These are phyloP conservation scores for Arctia plantaginis DNA, from an alignment of 2,888 invertebrate genomes.

Conservation along the genomic window DNA sequence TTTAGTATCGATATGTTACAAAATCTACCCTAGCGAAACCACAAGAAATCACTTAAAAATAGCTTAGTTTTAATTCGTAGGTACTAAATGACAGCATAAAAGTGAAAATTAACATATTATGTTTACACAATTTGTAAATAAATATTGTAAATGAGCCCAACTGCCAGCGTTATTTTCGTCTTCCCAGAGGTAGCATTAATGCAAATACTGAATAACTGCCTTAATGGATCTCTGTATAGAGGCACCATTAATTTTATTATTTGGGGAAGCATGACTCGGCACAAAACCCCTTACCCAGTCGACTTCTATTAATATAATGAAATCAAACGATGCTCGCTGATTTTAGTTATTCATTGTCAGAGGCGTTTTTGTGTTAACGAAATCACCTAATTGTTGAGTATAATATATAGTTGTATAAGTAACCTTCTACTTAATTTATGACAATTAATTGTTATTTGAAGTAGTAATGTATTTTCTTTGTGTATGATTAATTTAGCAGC, in stretches of 20 bases:
- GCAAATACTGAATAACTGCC: constrained; percentile 56
- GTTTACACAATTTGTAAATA: neutral
- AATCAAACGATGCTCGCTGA: constrained; percentile 68
- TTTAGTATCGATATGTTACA: too few relatives aligned
- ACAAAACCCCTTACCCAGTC: constrained; percentile 63
- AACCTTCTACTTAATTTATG: too few relatives aligned
- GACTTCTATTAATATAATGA: constrained; percentile 65
- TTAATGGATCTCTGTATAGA: constrained; percentile 71
- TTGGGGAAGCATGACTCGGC: constrained; percentile 70
- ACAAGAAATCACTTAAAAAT: too few relatives aligned
- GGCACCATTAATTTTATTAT: constrained; percentile 76
- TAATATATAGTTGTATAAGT: neutral
- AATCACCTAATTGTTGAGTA: constrained; percentile 36
- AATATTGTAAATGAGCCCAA: neutral
- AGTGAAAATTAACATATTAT: neutral
- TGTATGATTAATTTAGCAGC: neutral
- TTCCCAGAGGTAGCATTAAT: constrained; percentile 45
- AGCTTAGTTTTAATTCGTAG: neutral
- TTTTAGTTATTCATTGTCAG: constrained; percentile 50
- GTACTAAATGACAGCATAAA: neutral
- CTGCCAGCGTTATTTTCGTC: constrained; percentile 20
- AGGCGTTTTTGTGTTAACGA: constrained; percentile 33
- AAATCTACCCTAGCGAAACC: too few relatives aligned
- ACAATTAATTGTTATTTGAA: neutral
- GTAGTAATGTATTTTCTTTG: neutral